phyloP scores from a whole-genome alignment of 2,797 vertebrate species.

The Dromococcyx pavoninus region DNA sequence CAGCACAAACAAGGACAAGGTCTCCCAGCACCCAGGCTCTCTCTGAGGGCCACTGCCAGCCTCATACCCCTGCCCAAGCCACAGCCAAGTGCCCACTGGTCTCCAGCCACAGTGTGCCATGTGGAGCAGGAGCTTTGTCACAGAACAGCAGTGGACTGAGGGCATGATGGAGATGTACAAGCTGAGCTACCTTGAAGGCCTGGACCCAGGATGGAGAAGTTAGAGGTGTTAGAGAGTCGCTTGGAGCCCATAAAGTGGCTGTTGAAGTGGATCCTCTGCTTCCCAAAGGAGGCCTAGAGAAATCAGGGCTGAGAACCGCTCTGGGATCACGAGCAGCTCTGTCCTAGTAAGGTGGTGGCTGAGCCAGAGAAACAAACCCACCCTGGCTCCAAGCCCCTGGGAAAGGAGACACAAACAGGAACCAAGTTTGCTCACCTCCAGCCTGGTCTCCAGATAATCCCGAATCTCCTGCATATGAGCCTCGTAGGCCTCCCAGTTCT shows the following conservation, averaged over 20 bases:
- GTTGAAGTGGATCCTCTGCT: conserved; percentile 84
- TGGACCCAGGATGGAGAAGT: conserved; percentile 88
- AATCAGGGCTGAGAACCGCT: neutral
- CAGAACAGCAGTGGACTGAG: rapidly evolving
- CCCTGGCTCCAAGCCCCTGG: neutral
- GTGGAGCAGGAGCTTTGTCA: neutral
- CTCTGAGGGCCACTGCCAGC: rapidly evolving
- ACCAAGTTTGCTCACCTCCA: conserved; percentile 77
- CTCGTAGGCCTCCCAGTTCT: conserved; percentile 82
- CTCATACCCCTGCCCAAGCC: neutral
- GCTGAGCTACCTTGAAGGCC: conserved; percentile 82
- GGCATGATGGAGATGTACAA: too few species aligned
- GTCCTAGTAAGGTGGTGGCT: neutral
- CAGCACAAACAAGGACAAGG: neutral
- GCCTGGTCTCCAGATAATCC: conserved; percentile 86
- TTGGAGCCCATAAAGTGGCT: conserved; percentile 82
- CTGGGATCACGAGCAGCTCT: neutral
- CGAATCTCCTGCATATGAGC: conserved; percentile 82
- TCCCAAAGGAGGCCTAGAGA: conserved; percentile 83
- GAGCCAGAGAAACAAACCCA: neutral
- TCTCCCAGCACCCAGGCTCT: neutral
- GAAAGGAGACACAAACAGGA: neutral
- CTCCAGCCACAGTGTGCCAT: neutral
- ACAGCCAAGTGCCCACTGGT: rapidly evolving
- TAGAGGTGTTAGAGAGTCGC: conserved; percentile 91